A percentile compares a stretch with the other conserved stretches of the same genome.
phyloP scores from a whole-genome alignment of 2,888 invertebrate species.

The Erebia epiphron region DNA sequence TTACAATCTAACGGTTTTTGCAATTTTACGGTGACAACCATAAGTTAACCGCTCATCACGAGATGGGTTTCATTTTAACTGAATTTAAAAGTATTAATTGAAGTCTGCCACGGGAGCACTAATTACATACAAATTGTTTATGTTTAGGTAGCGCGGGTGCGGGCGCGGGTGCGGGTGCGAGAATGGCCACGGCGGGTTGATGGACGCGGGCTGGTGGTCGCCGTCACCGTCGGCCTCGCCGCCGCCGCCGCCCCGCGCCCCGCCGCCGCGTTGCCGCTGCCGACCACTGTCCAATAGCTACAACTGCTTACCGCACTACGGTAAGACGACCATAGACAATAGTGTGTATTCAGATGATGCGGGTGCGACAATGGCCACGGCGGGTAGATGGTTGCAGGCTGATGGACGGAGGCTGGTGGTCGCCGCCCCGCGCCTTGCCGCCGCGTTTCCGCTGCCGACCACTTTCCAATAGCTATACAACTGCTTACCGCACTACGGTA shows the following conservation, averaged over 20 bases:
- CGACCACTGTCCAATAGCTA: slow-evolving; percentile 73
- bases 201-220: slow-evolving; percentile 75
- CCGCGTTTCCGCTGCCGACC: slow-evolving; percentile 77
- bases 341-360: slow-evolving; percentile 54
- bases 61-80: too few relatives aligned
- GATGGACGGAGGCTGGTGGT: too few relatives aligned
- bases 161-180: slow-evolving; percentile 53
- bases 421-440: slow-evolving; percentile 63
- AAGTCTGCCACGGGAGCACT: background rate
- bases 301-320: slow-evolving; percentile 75
- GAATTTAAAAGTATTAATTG: too few relatives aligned
- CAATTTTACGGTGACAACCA: too few relatives aligned
- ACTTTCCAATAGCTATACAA: slow-evolving; percentile 70
- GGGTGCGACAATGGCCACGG: slow-evolving; percentile 67
- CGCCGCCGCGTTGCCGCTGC: slow-evolving; percentile 76
- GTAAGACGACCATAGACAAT: slow-evolving; percentile 45
- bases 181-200: slow-evolving; percentile 76
- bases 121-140: background rate
- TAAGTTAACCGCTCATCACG: too few relatives aligned
- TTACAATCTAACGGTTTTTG: too few relatives aligned
- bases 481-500: slow-evolving; percentile 65
- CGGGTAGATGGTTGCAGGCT: slow-evolving; percentile 68
- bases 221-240: slow-evolving; percentile 76
- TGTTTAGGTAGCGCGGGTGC: slow-evolving; percentile 68
- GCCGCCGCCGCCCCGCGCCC: slow-evolving; percentile 77